A percentile compares a stretch with the other conserved stretches of the same genome.
phyloP scores from a whole-genome alignment of 2,113 vertebrate species.

The Anarrhichthys ocellatus region DNA sequence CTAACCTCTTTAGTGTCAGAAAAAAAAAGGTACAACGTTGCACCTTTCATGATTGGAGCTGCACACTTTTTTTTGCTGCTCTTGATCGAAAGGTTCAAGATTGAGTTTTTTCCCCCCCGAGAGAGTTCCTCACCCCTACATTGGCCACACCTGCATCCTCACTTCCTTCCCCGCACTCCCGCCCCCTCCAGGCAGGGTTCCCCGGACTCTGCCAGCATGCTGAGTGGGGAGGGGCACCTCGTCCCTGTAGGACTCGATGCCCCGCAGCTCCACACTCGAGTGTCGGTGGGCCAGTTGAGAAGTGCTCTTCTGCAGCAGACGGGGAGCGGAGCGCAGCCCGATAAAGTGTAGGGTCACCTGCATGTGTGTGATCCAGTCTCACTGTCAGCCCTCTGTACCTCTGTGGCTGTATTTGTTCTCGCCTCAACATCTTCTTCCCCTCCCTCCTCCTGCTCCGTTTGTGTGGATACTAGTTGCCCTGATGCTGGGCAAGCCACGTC shows the following conservation, averaged over 20 bases:
- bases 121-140: not conserved
- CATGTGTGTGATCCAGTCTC: slow-evolving; percentile 54
- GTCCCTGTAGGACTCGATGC: slow-evolving; percentile 34
- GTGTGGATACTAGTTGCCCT: slow-evolving; percentile 39
- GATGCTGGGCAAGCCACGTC: slow-evolving; percentile 56
- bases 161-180: slow-evolving; percentile 46
- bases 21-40: not conserved
- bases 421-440: slow-evolving; percentile 33
- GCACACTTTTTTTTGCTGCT: not conserved
- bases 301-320: slow-evolving; percentile 80
- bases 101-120: not conserved
- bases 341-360: slow-evolving; percentile 79
- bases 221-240: slow-evolving; percentile 50
- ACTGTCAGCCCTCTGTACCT: slow-evolving; percentile 22
- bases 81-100: not conserved
- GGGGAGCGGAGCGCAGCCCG: slow-evolving; percentile 58
- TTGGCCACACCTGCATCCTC: slow-evolving; percentile 30
- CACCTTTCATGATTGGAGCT: not conserved
- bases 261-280: slow-evolving; percentile 79
- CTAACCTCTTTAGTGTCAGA: not conserved
- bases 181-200: slow-evolving; percentile 76
- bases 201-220: slow-evolving; percentile 62
- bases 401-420: not conserved
- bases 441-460: slow-evolving; percentile 10
- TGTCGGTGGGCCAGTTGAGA: slow-evolving; percentile 83